Evolutionary conservation across 2,113 vertebrate species (phyloP).

Genomic region (Pomatostomus ruficeps): DNA sequence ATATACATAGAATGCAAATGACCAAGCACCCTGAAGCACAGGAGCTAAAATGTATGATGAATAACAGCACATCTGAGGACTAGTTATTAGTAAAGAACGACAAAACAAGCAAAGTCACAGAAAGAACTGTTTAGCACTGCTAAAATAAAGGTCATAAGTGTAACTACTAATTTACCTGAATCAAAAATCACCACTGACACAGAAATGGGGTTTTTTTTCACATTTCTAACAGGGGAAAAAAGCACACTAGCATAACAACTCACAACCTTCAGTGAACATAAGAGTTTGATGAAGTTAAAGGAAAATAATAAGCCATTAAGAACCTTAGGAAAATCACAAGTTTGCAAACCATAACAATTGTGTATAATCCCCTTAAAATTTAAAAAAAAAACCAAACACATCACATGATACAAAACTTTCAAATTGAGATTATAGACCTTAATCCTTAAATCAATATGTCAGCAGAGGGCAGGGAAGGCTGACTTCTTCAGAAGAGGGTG

Average conservation of each 20-base stretch:
- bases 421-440: background rate
- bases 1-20: background rate
- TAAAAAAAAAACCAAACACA: background rate
- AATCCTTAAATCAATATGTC: background rate
- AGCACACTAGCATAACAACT: background rate
- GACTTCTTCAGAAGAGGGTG: background rate
- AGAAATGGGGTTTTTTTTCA: background rate
- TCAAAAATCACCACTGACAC: background rate
- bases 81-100: background rate
- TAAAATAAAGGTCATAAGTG: background rate
- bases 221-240: background rate
- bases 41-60: background rate
- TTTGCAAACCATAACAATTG: background rate
- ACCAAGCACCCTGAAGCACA: slow-evolving; percentile 22
- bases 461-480: background rate
- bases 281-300: background rate
- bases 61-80: background rate
- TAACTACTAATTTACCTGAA: background rate
- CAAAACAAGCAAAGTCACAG: background rate
- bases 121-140: background rate
- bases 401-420: background rate
- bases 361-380: background rate
- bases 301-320: background rate
- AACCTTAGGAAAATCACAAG: fast-evolving
- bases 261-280: background rate